Evolutionary conservation across 1,140 invertebrate genomes (phyloP), one percentile per base, ranked within the genome.

Genomic region (Listronotus oregonensis): DNA sequence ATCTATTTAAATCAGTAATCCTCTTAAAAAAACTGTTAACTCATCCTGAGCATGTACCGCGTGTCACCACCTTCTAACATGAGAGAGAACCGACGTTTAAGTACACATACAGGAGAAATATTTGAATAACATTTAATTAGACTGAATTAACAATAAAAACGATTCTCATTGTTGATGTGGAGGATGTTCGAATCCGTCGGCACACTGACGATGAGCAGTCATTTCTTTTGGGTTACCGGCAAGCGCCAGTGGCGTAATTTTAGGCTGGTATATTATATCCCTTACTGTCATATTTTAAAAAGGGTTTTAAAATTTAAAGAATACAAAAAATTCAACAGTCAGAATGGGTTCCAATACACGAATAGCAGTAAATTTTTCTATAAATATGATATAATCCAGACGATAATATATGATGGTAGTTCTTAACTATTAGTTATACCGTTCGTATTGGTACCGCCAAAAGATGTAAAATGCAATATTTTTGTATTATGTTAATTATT

Each of bases 121-220:
- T 64, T 64, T 64, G 62, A 64, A 64, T 64, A 64, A 64, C 62
- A 64, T 64, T 64, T 64, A 64, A 64, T 64, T 64, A 64, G 43
- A 50, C 18, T 46, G 46, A 64, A 64, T 64, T 56, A 64, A 57
- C 62, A 64, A 64, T 64, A 64, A 56, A 64, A 50, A 57, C 46
- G 31, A 57, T 50, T 64, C 44, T 64, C 44, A 64, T 64, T 64
- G 54, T 64, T 56, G 46, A 50, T 57, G 60, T 63, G 27, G 39
- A 32, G 21, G 32, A 52, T 54, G 37, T 44, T 51, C 14, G 32
- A 44, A 27, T 44, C 31, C 39, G 40, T 54, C 42, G 60, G 42
- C 43, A 54, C 52, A 49, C 60, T 63, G 60, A 63, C 60, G 50
- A 63, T 63, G 60, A 63, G 52, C 60, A 54, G 60, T 50, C 43